Conservation (phyloP, 1,140 invertebrate species). For the Thalassaphorura encarpata region DNA sequence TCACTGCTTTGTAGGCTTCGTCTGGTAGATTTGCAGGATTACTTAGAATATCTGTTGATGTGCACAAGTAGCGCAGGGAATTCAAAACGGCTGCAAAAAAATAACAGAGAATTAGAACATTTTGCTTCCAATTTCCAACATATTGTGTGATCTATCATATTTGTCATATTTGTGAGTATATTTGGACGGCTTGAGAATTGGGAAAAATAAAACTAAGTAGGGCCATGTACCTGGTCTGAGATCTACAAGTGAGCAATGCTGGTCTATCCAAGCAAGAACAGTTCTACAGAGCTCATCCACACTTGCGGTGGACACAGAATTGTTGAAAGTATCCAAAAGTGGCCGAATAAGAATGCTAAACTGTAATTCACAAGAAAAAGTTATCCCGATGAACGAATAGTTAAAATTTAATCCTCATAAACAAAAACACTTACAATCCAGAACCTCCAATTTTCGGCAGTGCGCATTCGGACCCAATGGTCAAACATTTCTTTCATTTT, state of each 20-base stretch:
- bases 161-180: constrained; percentile 15
- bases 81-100: constrained; percentile 71
- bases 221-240: constrained; percentile 68
- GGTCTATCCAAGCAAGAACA: constrained; percentile 85
- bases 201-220: neutral
- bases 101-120: constrained; percentile 15
- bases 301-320: constrained; percentile 79
- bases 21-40: constrained; percentile 77
- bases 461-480: constrained; percentile 74
- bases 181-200: no score
- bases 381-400: constrained; percentile 7
- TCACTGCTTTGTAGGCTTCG: constrained; percentile 59
- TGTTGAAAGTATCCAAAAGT: constrained; percentile 77
- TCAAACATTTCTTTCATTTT: constrained; percentile 93
- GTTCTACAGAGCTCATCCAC: constrained; percentile 85
- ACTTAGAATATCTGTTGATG: constrained; percentile 82
- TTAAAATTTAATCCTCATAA: neutral
- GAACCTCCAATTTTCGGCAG: constrained; percentile 92
- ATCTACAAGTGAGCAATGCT: constrained; percentile 86
- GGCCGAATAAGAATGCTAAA: constrained; percentile 84
- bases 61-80: constrained; percentile 78
- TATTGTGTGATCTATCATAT: no score
- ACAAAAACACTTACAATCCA: constrained; percentile 69
- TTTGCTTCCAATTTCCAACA: no score
- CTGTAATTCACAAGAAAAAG: constrained; percentile 47